Evolutionary conservation across 2,888 invertebrate genomes (phyloP).

Genomic region (Noctua comes): DNA sequence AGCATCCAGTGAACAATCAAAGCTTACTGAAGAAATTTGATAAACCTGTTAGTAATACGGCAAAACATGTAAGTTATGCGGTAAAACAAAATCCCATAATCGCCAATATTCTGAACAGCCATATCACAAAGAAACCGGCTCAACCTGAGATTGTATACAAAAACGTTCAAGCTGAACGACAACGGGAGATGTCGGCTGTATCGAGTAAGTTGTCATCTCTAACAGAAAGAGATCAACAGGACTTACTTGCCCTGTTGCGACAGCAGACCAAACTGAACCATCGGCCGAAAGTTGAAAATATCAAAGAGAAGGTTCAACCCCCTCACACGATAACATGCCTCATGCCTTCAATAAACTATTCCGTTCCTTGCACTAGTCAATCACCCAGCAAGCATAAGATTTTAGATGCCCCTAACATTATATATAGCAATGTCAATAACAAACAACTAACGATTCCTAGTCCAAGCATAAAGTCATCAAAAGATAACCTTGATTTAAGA

Average conservation of each 20-base stretch:
- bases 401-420: conserved; percentile 28
- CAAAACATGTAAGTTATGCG: conserved; percentile 1
- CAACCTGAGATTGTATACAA: conserved; percentile 30
- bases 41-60: conserved; percentile 25
- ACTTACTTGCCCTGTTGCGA: conserved; percentile 76
- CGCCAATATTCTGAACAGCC: conserved; percentile 34
- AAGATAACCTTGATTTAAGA: conserved; percentile 33
- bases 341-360: conserved; percentile 19
- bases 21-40: conserved; percentile 31
- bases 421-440: conserved; percentile 30
- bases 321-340: conserved; percentile 35
- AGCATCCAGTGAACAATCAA: conserved; percentile 35
- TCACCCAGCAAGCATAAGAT: conserved; percentile 39
- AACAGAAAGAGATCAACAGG: conserved; percentile 80
- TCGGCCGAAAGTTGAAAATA: conserved; percentile 29
- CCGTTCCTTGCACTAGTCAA: conserved; percentile 47
- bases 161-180: conserved; percentile 29
- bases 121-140: background rate
- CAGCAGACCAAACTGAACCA: conserved; percentile 74
- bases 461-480: conserved; percentile 40
- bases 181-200: conserved; percentile 2
- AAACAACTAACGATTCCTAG: conserved; percentile 47
- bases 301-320: conserved; percentile 36
- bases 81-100: conserved; percentile 48
- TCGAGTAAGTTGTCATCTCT: conserved; percentile 56